Evolutionary conservation across 2,113 vertebrate genomes (phyloP).

Genomic region (Okapia johnstoni): DNA sequence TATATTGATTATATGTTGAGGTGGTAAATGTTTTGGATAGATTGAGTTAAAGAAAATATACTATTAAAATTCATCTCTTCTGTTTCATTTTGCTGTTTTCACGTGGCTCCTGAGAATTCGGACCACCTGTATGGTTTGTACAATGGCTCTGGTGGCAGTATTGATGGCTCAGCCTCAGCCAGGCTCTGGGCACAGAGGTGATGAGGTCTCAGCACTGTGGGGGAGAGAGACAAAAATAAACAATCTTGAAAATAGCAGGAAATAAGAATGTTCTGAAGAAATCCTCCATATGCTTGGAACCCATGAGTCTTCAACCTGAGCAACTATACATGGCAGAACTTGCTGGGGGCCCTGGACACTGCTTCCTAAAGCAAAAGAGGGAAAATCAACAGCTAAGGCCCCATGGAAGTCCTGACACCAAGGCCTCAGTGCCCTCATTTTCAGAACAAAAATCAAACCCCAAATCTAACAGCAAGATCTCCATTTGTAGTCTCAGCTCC

Average conservation of each 20-base stretch:
- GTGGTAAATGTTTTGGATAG: not conserved
- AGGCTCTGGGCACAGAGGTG: not conserved
- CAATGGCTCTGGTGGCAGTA: fast-evolving
- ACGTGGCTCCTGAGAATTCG: not conserved
- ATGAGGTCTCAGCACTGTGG: not conserved
- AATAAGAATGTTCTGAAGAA: not conserved
- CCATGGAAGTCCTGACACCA: not conserved
- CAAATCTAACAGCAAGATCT: not conserved
- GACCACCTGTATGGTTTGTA: not conserved
- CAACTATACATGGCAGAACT: not conserved
- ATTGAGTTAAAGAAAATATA: not conserved
- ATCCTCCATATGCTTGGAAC: fast-evolving
- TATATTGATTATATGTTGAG: not conserved
- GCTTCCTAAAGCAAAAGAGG: not conserved
- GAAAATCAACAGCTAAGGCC: not conserved
- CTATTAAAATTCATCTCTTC: not conserved
- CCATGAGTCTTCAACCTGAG: not conserved
- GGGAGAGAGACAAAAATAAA: not conserved
- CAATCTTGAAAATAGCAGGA: not conserved
- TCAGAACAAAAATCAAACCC: not conserved
- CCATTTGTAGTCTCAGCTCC: not conserved
- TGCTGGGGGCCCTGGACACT: not conserved
- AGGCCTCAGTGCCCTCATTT: not conserved
- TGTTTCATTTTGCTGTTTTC: not conserved
- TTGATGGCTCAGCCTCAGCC: fast-evolving